Evolutionary conservation across 2,888 invertebrate genomes (phyloP).

Genomic region (Pantelozetes paolii): DNA sequence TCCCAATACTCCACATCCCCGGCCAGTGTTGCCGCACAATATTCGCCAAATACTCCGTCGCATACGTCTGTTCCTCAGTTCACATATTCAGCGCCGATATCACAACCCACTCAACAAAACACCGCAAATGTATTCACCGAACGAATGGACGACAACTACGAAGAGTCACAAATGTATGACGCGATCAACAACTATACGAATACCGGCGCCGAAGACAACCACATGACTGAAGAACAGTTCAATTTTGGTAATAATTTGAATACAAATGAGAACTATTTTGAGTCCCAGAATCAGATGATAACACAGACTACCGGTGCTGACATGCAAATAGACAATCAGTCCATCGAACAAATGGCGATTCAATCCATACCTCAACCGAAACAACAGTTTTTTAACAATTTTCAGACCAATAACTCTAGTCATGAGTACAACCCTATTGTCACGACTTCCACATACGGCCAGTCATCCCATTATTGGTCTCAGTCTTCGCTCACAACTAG

Average conservation of each 20-base stretch:
- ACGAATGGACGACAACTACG: not conserved
- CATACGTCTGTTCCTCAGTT: constrained; percentile 30
- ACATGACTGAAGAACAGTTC: not conserved
- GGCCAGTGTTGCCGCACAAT: constrained; percentile 28
- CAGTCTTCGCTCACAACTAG: constrained; percentile 22
- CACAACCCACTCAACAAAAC: constrained; percentile 21
- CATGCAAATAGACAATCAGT: not conserved
- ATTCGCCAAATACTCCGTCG: constrained; percentile 28
- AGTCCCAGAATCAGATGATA: not conserved
- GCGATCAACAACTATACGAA: constrained; percentile 33
- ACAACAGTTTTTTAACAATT: constrained; percentile 15
- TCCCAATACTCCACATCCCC: constrained; percentile 24
- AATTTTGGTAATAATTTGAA: not conserved
- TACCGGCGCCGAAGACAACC: not conserved
- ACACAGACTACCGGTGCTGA: not conserved
- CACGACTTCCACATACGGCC: constrained; percentile 19
- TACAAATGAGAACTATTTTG: not conserved
- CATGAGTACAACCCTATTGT: constrained; percentile 27
- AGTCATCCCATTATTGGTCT: constrained; percentile 23
- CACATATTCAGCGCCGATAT: constrained; percentile 25
- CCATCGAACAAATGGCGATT: constrained; percentile 21
- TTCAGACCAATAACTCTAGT: constrained; percentile 3
- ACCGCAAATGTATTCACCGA: not conserved
- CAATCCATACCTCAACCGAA: constrained; percentile 21
- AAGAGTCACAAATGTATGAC: constrained; percentile 27